These are phyloP conservation scores for mouse (Mus musculus) DNA, from an alignment of 2,113 vertebrate species.

Conservation along the genomic window DNA sequence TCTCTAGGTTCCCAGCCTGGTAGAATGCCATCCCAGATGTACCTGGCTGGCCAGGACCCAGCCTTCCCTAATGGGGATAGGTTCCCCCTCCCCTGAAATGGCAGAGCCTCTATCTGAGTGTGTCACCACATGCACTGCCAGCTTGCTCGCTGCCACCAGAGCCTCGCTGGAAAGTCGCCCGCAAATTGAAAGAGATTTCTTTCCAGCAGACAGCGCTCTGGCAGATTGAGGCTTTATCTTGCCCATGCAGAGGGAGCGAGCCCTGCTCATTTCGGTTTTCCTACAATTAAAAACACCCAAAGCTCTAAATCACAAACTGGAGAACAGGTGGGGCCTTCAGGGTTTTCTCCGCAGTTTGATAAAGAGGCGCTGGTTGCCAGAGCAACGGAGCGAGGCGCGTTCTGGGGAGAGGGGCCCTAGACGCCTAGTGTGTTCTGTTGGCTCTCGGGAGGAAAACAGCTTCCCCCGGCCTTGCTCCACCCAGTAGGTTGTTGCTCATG, in stretches of 20 bases:
- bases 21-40: fast-evolving
- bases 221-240: conserved; percentile 70
- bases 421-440: not conserved
- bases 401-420: not conserved
- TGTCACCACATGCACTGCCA: fast-evolving
- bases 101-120: not conserved
- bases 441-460: not conserved
- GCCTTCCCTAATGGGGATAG: not conserved
- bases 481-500: not conserved
- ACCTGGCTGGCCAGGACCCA: not conserved
- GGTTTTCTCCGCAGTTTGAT: conserved; percentile 65
- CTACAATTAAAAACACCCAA: conserved; percentile 60
- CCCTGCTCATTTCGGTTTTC: conserved; percentile 64
- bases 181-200: conserved; percentile 75
- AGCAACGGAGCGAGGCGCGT: not conserved
- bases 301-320: conserved; percentile 71
- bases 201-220: conserved; percentile 55
- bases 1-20: fast-evolving
- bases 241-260: conserved; percentile 60
- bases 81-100: not conserved
- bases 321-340: conserved; percentile 66
- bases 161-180: conserved; percentile 66
- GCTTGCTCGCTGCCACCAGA: not conserved
- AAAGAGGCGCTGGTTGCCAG: conserved; percentile 50
- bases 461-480: not conserved